Percentiles rank a stretch among this genome's conserved stretches.
phyloP scores from a whole-genome alignment of 2,797 vertebrate genomes.

The Enteromius trimaculatus region DNA sequence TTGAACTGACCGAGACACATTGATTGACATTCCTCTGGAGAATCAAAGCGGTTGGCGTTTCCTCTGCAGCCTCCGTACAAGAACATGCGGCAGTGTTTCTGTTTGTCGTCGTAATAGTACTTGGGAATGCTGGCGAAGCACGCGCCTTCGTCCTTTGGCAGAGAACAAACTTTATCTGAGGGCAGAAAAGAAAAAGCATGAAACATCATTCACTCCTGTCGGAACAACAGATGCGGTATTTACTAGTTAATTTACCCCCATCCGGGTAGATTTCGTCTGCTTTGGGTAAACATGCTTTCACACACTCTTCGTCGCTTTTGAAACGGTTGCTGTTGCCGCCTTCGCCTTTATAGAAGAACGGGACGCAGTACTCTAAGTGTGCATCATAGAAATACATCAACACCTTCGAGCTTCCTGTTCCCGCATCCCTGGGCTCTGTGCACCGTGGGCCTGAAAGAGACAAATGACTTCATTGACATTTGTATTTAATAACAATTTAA shows the following conservation, averaged over 20 bases:
- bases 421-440: background rate
- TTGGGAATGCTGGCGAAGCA: slow-evolving; percentile 37
- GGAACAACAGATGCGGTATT: background rate
- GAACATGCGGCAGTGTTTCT: slow-evolving; percentile 60
- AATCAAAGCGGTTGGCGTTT: slow-evolving; percentile 65
- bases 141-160: slow-evolving; percentile 43
- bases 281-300: slow-evolving; percentile 21
- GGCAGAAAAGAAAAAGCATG: background rate
- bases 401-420: slow-evolving; percentile 7
- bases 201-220: no score
- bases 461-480: background rate
- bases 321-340: slow-evolving; percentile 54
- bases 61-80: slow-evolving; percentile 62
- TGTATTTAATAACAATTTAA: background rate
- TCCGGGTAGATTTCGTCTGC: slow-evolving; percentile 40
- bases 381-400: slow-evolving; percentile 43
- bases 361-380: background rate
- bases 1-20: slow-evolving; percentile 54
- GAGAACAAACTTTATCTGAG: slow-evolving; percentile 49
- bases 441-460: slow-evolving; percentile 42
- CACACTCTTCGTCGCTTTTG: slow-evolving; percentile 40
- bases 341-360: slow-evolving; percentile 57
- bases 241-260: slow-evolving; percentile 41
- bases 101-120: slow-evolving; percentile 49
- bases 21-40: slow-evolving; percentile 45